A percentile compares a stretch with the other conserved stretches of the same genome.
Conservation (phyloP, 2,888 invertebrate species). For the Xylota sylvarum region DNA sequence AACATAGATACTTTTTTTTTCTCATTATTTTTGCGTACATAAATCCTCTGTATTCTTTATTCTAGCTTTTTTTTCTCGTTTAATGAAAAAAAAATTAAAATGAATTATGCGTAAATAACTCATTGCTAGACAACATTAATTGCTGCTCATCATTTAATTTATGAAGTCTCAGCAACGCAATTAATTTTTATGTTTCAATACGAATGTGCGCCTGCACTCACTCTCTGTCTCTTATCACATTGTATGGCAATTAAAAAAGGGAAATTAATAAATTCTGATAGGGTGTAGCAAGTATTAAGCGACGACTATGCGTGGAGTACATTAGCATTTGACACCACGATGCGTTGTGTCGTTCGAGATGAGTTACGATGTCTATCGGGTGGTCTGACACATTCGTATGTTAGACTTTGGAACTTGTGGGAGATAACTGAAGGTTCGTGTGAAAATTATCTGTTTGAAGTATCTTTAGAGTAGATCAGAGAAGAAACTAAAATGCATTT, state of each 20-base stretch:
- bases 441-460: conserved; percentile 26
- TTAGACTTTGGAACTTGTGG: conserved; percentile 17
- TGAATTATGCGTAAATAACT: conserved; percentile 18
- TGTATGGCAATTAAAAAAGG: conserved; percentile 58
- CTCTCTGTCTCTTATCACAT: conserved; percentile 62
- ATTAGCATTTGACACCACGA: conserved; percentile 69
- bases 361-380: conserved; percentile 68
- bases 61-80: background rate
- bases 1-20: conserved; percentile 78
- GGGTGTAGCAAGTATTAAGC: conserved; percentile 10
- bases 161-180: conserved; percentile 47
- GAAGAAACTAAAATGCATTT: background rate
- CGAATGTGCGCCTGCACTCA: conserved; percentile 7
- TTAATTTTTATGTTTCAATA: conserved; percentile 69
- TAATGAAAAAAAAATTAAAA: conserved; percentile 15
- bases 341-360: conserved; percentile 46
- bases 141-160: conserved; percentile 47
- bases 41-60: too few relatives aligned
- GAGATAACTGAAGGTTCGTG: conserved; percentile 35
- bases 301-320: conserved; percentile 38
- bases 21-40: conserved; percentile 51
- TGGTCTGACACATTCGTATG: conserved; percentile 45
- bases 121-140: conserved; percentile 34
- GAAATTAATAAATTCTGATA: conserved; percentile 71
- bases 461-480: conserved; percentile 4